Evolutionary conservation across 1,140 invertebrate species (phyloP), one percentile per base, ranked within the genome.

Genomic region (Polyergus mexicanus): DNA sequence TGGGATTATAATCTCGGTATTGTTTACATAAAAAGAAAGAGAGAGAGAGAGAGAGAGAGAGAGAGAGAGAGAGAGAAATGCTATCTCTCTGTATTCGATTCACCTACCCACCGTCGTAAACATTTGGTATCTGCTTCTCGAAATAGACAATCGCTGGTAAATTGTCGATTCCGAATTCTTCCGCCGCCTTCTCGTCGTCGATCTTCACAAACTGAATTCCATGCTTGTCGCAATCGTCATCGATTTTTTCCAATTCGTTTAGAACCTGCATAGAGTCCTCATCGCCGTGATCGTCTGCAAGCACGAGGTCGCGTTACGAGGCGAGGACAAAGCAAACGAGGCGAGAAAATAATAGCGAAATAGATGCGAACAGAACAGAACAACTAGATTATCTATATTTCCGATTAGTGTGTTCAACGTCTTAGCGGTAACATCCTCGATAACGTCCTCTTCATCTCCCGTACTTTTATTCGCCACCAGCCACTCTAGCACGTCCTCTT

Each of bases 131-230:
- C 94, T 98, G 97, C 93, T 98, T 98, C 94, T 99, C 98, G 94
- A 98, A 99, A 94, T 98, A 99, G 76, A 99, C 98, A 81, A 99
- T 97, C 65, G 97, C 96, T 60, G 98, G 98, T 44, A 98, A 94
- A 78, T 97, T 96, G 92, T 98, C 98, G 88, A 99, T 98, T 88
- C 98, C 98, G 94, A 98, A 98, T 90, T 98, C 97, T 88, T 96
- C 96, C 63, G 98, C 97, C 32, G 97, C 97, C 88, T 97, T 96
- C 35, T 96, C 95, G 93, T 99, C 98, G 90, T 98, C 98, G 87
- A 99, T 98, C 95, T 99, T 99, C 3, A 99, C 98, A 94, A 99
- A 98, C 94, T 98, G 98, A 90, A 99, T 99, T 66, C 98, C 98
- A 92, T 98, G 97, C 91, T 97, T 97, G 93, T 98, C 98, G 91